phyloP scores from a whole-genome alignment of 2,797 vertebrate genomes.

The Tarsius wallacei region DNA sequence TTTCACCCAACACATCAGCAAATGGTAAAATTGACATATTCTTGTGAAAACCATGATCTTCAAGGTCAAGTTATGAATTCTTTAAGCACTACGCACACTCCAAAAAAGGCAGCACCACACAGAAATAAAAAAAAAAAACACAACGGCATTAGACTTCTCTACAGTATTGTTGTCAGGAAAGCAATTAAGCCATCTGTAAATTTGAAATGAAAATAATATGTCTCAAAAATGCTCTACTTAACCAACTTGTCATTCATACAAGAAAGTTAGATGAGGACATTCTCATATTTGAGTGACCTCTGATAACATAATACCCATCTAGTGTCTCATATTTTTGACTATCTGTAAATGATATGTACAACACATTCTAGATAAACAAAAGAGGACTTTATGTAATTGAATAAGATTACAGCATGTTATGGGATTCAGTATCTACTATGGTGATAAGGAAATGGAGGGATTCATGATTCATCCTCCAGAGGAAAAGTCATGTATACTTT shows the following conservation, averaged over 20 bases:
- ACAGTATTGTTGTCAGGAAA: neutral
- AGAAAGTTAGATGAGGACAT: conserved; percentile 10
- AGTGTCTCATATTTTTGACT: neutral
- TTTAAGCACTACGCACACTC: neutral
- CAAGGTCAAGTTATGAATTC: neutral
- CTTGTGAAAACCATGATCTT: neutral
- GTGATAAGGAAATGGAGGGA: neutral
- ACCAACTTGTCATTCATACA: neutral
- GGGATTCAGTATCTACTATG: neutral
- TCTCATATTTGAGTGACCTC: neutral
- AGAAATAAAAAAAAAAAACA: neutral
- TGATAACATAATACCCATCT: neutral
- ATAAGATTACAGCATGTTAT: neutral
- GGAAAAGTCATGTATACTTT: neutral
- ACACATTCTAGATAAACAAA: neutral
- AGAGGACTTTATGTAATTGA: neutral
- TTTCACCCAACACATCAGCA: neutral
- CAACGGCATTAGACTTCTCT: neutral
- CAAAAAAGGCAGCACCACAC: neutral
- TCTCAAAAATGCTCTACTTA: neutral
- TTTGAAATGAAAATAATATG: neutral
- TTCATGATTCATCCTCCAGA: neutral
- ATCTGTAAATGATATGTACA: neutral
- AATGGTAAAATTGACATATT: neutral
- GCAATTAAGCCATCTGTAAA: neutral